These are phyloP conservation scores for Coremacera marginata DNA, from an alignment of 2,888 invertebrate genomes.

Conservation along the genomic window DNA sequence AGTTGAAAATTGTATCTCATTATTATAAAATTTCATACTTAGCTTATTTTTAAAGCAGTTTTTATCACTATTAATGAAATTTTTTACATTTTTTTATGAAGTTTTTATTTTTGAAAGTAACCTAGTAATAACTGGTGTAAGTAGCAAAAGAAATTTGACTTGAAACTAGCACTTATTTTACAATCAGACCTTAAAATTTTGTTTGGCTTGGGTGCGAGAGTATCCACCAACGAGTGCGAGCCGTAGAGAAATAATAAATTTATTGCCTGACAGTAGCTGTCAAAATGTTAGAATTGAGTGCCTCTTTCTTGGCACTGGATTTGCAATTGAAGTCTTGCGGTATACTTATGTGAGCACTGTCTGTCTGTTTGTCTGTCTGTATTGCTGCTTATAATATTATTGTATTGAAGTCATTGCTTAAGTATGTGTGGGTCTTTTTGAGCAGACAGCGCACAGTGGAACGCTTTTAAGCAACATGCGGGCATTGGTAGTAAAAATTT, in stretches of 20 bases:
- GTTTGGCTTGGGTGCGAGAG: background rate
- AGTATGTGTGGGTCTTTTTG: conserved; percentile 11
- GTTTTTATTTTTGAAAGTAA: too few species aligned
- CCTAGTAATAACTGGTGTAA: too few species aligned
- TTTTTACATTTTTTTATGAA: too few species aligned
- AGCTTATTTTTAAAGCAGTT: too few species aligned
- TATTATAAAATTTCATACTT: too few species aligned
- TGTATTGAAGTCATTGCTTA: background rate
- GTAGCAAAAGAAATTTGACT: too few species aligned
- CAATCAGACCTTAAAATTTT: background rate
- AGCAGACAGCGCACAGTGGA: background rate
- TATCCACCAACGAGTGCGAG: too few species aligned
- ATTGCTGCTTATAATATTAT: background rate
- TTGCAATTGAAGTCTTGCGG: conserved; percentile 14
- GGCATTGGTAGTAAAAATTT: too few species aligned
- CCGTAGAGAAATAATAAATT: conserved; percentile 54
- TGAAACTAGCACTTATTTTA: too few species aligned
- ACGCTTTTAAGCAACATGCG: too few species aligned
- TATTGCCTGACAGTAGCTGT: conserved; percentile 59
- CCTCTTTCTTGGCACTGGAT: conserved; percentile 39
- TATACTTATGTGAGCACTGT: background rate
- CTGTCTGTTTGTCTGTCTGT: background rate
- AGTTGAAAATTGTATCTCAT: background rate
- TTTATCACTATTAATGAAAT: too few species aligned
- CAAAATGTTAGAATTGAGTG: conserved; percentile 63